Percentiles rank a stretch among this genome's conserved stretches.
Conservation (phyloP, 2,888 invertebrate species). For the Lutraria lutraria region DNA sequence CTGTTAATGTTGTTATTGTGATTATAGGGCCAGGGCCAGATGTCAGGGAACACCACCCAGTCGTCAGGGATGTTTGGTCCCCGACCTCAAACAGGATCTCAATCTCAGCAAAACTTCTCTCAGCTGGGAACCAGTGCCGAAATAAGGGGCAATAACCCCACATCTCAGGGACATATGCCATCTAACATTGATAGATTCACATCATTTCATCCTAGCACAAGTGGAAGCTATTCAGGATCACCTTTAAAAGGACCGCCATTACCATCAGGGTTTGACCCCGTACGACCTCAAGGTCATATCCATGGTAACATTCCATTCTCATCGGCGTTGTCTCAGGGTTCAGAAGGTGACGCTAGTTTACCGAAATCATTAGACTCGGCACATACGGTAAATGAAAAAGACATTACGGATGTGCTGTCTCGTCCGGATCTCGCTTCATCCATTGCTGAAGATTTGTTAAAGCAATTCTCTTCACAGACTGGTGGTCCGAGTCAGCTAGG, state of each 20-base stretch:
- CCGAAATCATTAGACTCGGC: conserved; percentile 69
- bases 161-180: conserved; percentile 66
- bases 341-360: conserved; percentile 57
- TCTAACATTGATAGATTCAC: conserved; percentile 60
- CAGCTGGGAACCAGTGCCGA: conserved; percentile 69
- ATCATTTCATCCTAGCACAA: conserved; percentile 62
- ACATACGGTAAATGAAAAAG: conserved; percentile 90
- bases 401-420: conserved; percentile 91
- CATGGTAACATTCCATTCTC: conserved; percentile 63
- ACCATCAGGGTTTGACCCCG: conserved; percentile 67
- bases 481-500: conserved; percentile 54
- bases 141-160: conserved; percentile 64
- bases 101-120: conserved; percentile 64
- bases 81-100: conserved; percentile 67
- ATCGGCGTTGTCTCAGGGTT: conserved; percentile 66
- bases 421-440: conserved; percentile 89
- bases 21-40: conserved; percentile 61
- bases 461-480: conserved; percentile 89
- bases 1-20: neutral
- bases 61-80: conserved; percentile 63
- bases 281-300: conserved; percentile 49
- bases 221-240: conserved; percentile 55
- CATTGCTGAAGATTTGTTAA: conserved; percentile 93
- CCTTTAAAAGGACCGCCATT: conserved; percentile 68
- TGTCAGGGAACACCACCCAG: conserved; percentile 60